Evolutionary conservation across 2,888 invertebrate species (phyloP).

Genomic region (Catocala fraxini): DNA sequence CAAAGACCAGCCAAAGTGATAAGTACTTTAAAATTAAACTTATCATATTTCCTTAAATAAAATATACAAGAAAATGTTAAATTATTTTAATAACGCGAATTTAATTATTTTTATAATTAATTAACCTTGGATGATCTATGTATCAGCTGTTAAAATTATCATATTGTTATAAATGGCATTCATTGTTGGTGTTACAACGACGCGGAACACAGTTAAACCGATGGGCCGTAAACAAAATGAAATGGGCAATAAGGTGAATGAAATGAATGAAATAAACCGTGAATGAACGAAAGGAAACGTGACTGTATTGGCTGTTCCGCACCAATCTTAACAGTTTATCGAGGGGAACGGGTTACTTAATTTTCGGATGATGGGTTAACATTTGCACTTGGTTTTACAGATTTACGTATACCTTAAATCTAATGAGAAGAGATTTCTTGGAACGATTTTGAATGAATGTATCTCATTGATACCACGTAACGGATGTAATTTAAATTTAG

Average conservation of each 20-base stretch:
- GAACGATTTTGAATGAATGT: too few species aligned
- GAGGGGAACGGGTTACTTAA: constrained; percentile 31
- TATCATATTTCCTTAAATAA: constrained; percentile 27
- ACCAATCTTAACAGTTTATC: constrained; percentile 32
- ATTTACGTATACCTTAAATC: too few species aligned
- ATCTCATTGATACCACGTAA: too few species aligned
- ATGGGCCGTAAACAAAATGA: constrained; percentile 40
- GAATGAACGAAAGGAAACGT: constrained; percentile 47
- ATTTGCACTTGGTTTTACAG: too few species aligned
- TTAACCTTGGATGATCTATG: constrained; percentile 22
- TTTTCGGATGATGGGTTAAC: constrained; percentile 11
- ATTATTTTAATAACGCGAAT: background rate
- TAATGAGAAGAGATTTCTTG: too few species aligned
- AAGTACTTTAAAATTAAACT: constrained; percentile 18
- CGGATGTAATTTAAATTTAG: too few species aligned
- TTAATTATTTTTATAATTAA: constrained; percentile 10
- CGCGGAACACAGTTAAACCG: constrained; percentile 36
- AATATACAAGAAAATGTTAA: background rate
- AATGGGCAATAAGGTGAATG: constrained; percentile 40
- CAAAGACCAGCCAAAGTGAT: constrained; percentile 29
- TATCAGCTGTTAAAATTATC: constrained; percentile 35
- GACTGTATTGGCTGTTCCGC: constrained; percentile 31
- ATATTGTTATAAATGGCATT: constrained; percentile 32
- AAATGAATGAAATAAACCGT: constrained; percentile 47
- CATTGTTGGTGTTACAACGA: constrained; percentile 27